Evolutionary conservation across 1,140 invertebrate species (phyloP).

Genomic region (Amphibalanus amphitrite): DNA sequence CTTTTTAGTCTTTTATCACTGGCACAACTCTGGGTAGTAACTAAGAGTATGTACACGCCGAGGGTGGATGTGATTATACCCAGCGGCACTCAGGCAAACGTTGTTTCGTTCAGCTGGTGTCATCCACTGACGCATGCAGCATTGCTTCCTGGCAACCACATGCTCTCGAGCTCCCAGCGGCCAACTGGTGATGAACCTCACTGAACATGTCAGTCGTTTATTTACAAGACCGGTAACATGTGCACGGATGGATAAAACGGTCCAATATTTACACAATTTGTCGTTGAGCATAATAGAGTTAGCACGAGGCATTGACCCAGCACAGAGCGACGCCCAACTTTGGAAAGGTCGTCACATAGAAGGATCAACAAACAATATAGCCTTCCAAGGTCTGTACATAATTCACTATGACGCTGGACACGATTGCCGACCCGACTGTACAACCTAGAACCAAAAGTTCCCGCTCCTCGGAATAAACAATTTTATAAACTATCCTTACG

Average conservation of each 20-base stretch:
- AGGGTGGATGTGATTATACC: too few relatives aligned
- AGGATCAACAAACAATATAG: background rate
- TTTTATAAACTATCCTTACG: background rate
- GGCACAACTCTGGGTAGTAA: too few relatives aligned
- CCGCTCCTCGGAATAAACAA: background rate
- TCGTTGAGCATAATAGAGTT: slow-evolving; percentile 1
- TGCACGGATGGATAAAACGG: background rate
- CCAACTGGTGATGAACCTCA: too few relatives aligned
- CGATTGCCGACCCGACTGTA: background rate
- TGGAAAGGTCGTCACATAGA: background rate
- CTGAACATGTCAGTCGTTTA: slow-evolving; percentile 1
- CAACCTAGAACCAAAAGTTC: slow-evolving; percentile 1
- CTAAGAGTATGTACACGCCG: too few relatives aligned
- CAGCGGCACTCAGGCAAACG: too few relatives aligned
- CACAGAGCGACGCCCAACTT: background rate
- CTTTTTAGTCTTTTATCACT: too few relatives aligned
- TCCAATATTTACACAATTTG: background rate
- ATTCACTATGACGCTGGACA: background rate
- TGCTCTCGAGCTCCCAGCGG: too few relatives aligned
- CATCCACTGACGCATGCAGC: too few relatives aligned
- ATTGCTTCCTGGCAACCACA: too few relatives aligned
- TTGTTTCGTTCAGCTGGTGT: too few relatives aligned
- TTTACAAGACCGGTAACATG: background rate
- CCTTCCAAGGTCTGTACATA: background rate
- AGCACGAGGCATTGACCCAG: background rate